These are phyloP conservation scores for Microcebus ravelobensis DNA, from an alignment of 2,113 vertebrate species.

Conservation along the genomic window DNA sequence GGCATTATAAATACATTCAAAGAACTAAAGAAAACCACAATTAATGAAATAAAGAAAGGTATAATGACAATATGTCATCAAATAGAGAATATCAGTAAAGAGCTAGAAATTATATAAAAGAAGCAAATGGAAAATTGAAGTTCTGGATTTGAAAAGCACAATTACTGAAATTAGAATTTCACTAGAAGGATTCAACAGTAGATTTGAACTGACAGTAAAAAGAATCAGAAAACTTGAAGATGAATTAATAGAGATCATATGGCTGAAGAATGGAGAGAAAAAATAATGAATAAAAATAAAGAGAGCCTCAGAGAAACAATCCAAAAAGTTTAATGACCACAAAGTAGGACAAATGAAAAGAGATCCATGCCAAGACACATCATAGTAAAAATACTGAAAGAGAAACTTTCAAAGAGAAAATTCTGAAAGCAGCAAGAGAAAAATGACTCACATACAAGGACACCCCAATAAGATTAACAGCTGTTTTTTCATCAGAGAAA, in stretches of 20 bases:
- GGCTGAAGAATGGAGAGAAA: not conserved
- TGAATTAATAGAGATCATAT: not conserved
- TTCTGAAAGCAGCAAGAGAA: not conserved
- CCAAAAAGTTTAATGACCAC: not conserved
- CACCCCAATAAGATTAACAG: not conserved
- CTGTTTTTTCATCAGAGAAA: not conserved
- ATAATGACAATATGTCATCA: not conserved
- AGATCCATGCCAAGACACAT: not conserved
- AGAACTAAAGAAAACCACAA: not conserved
- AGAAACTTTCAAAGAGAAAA: not conserved
- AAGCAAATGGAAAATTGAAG: not conserved
- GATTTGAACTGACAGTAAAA: not conserved
- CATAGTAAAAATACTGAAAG: not conserved
- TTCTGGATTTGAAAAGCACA: not conserved
- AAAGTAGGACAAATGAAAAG: not conserved
- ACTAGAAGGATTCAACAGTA: not conserved
- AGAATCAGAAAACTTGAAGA: not conserved
- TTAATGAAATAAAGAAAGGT: not conserved
- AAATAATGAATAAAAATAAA: not conserved
- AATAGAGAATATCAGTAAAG: not conserved
- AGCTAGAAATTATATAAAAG: not conserved
- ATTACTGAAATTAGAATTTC: not conserved
- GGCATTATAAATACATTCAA: not conserved
- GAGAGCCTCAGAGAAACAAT: not conserved
- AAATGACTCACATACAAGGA: not conserved